These are phyloP conservation scores for Hylia prasina DNA, from an alignment of 2,113 vertebrate genomes.

Conservation along the genomic window DNA sequence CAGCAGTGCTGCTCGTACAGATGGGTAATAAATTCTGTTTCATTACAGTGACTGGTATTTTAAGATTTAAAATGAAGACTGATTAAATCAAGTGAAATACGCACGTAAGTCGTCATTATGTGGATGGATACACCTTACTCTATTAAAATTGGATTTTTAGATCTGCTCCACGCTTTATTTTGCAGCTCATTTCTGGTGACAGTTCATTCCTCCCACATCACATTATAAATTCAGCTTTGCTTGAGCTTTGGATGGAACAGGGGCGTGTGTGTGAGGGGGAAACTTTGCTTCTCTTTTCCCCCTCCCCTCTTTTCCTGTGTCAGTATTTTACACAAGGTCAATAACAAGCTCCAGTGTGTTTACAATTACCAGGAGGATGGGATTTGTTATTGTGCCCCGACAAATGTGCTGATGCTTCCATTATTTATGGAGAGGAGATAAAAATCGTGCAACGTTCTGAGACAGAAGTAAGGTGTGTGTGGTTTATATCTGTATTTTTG, in stretches of 20 bases:
- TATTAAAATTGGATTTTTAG: constrained; percentile 37
- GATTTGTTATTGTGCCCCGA: constrained; percentile 68
- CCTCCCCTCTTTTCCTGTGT: not conserved
- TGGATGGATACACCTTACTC: constrained; percentile 15
- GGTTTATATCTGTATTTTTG: constrained; percentile 69
- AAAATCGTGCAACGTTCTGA: constrained; percentile 53
- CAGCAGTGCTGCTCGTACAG: not conserved
- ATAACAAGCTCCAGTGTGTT: constrained; percentile 70
- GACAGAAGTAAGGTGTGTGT: constrained; percentile 56
- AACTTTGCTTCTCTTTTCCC: not conserved
- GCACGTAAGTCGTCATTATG: constrained; percentile 9
- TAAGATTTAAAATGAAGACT: not conserved
- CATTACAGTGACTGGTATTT: not conserved
- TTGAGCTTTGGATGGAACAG: not conserved
- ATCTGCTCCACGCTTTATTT: constrained; percentile 28
- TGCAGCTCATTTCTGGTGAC: not conserved
- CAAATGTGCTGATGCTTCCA: constrained; percentile 64
- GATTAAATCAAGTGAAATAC: constrained; percentile 33
- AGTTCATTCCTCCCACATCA: not conserved
- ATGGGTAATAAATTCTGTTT: constrained; percentile 34
- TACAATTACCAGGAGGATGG: constrained; percentile 67
- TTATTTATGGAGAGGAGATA: constrained; percentile 69
- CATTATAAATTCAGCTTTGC: not conserved
- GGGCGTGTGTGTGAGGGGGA: not conserved
- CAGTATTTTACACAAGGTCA: constrained; percentile 68